Evolutionary conservation across 2,888 invertebrate genomes (phyloP), one percentile per base, ranked within the genome.

Genomic region (Onthophagus sagittarius): DNA sequence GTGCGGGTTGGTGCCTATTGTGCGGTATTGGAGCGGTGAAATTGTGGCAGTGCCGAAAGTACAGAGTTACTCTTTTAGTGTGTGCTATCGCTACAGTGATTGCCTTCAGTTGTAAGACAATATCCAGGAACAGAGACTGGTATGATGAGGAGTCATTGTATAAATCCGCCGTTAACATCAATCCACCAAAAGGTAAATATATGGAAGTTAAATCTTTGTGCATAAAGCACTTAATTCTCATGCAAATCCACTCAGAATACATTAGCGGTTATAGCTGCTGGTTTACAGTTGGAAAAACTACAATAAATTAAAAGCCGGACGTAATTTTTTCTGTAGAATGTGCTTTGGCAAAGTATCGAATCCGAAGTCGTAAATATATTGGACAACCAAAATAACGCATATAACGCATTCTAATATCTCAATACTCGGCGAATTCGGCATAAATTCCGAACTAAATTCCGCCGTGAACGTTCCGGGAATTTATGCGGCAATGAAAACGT

Each of bases 181-280:
- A 98, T 87, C 98, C 98, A 72, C 96, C 98, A n/a, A 99, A 98
- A 94, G 97, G 98, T 97, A 85, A 88, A 87, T 32, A 71, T 23
- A 23, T 69, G 23, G 23, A 23, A 23, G 23, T 23, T 23, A 23
- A 23, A 23, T 23, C 23, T 23, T 23, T 23, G 23, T 23, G 23
- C 3, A 23, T 23, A 23, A 23, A 23, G 23, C 23, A 23, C 23
- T 23, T 23, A 23, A 23, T 23, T 23, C 23, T 23, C 23, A 23
- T 23, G 23, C 23, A 23, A 23, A 23, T 23, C 23, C 23, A 23
- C 23, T 23, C 23, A 23, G 23, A 23, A 23, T 23, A 23, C 23
- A 23, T 23, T 23, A 23, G 23, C 3, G 23, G 23, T 23, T 23
- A 23, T 23, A 23, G 23, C 23, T 23, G 23, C 2, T 23, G 23